Evolutionary conservation across 1,140 invertebrate genomes (phyloP).

Genomic region (Acarapis woodi): DNA sequence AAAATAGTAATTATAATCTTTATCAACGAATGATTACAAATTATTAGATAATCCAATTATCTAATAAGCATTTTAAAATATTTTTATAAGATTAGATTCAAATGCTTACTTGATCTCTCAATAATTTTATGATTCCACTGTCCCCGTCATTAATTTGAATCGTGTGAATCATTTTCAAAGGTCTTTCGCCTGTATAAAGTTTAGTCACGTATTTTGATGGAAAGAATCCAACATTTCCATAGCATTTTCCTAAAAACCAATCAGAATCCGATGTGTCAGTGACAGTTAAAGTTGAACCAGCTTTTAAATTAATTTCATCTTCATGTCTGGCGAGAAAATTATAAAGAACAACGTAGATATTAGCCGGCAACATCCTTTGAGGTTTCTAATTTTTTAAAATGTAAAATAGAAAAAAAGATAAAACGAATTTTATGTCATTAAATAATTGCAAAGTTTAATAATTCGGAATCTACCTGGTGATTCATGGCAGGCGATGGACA

Average conservation of each 20-base stretch:
- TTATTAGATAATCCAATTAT: not conserved
- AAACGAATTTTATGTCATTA: too few relatives aligned
- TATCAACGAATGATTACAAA: not conserved
- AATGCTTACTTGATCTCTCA: conserved; percentile 31
- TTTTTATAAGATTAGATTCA: conserved; percentile 4
- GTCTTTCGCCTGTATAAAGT: conserved; percentile 54
- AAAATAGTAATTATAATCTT: not conserved
- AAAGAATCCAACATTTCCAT: conserved; percentile 68
- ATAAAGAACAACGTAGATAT: conserved; percentile 75
- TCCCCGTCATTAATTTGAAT: conserved; percentile 32
- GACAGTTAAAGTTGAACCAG: conserved; percentile 76
- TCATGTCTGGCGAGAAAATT: conserved; percentile 74
- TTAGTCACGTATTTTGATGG: conserved; percentile 77
- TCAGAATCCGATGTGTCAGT: conserved; percentile 75
- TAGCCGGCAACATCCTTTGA: conserved; percentile 52
- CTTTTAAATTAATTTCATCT: conserved; percentile 75
- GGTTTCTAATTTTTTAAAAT: conserved; percentile 41
- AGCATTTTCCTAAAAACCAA: conserved; percentile 79
- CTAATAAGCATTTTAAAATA: conserved; percentile 5
- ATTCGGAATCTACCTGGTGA: too few relatives aligned
- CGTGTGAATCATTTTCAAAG: conserved; percentile 46
- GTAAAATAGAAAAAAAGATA: not conserved
- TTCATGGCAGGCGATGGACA: too few relatives aligned
- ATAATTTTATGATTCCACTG: conserved; percentile 23
- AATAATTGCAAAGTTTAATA: too few relatives aligned